Conservation (phyloP, 2,888 invertebrate species). For the Pristionchus mayeri region DNA sequence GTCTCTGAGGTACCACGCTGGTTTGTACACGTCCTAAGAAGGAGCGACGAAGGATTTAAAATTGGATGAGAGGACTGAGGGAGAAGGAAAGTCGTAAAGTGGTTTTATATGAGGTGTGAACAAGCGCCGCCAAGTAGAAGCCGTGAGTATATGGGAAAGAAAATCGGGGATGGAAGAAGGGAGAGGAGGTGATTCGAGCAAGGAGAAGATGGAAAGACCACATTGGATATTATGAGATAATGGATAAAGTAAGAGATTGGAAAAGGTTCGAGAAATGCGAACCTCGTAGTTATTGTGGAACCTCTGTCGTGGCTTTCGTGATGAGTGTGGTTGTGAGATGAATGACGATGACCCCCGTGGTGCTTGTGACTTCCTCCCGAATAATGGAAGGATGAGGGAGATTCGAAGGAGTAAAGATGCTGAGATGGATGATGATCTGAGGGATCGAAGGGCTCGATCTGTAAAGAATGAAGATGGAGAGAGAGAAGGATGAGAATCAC, state of each 20-base stretch:
- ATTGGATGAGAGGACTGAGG: constrained; percentile 27
- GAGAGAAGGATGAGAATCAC: not conserved
- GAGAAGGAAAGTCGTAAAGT: constrained; percentile 23
- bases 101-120: constrained; percentile 38
- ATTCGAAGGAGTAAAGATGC: constrained; percentile 22
- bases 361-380: constrained; percentile 8
- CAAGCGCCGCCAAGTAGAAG: constrained; percentile 2
- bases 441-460: constrained; percentile 31
- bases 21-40: not conserved
- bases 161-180: constrained; percentile 19
- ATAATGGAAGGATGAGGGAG: constrained; percentile 10
- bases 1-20: not conserved
- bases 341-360: not conserved
- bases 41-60: not conserved
- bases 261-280: not conserved
- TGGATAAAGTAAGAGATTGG: not conserved
- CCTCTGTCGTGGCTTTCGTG: not conserved
- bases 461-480: not conserved
- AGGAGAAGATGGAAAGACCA: not conserved
- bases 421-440: not conserved
- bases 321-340: constrained; percentile 26
- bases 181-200: not conserved
- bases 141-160: constrained; percentile 35
- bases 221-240: constrained; percentile 25
- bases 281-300: not conserved